A percentile compares a stretch with the other conserved stretches of the same genome.
Evolutionary conservation across 2,113 vertebrate genomes (phyloP).

Genomic region (Tetraodon nigroviridis): DNA sequence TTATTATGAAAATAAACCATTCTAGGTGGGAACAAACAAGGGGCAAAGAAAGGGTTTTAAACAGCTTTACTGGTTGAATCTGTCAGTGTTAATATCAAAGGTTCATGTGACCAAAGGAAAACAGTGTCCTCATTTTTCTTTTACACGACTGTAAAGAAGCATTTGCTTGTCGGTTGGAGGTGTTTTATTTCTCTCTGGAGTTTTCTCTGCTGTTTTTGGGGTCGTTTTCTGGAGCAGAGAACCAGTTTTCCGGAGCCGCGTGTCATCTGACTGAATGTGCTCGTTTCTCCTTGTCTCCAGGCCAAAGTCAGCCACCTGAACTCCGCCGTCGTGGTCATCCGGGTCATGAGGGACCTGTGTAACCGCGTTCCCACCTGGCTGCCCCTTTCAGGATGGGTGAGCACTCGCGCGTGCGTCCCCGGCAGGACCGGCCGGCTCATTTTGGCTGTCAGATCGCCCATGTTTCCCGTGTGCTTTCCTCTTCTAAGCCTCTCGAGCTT

Average conservation of each 20-base stretch:
- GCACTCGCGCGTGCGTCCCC: slow-evolving; percentile 10
- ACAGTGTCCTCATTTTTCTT: no score
- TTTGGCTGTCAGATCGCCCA: not conserved
- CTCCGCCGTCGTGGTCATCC: slow-evolving; percentile 90
- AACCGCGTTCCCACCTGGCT: slow-evolving; percentile 89
- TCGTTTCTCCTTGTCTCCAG: slow-evolving; percentile 67
- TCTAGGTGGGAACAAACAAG: no score
- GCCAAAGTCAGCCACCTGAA: slow-evolving; percentile 89
- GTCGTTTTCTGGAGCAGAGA: slow-evolving; percentile 26
- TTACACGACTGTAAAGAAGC: no score
- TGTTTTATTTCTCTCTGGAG: slow-evolving; percentile 48
- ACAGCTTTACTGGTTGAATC: no score
- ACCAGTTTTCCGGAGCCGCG: not conserved
- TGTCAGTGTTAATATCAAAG: no score
- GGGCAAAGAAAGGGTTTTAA: no score
- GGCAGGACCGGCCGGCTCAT: not conserved
- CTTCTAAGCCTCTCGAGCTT: slow-evolving; percentile 84
- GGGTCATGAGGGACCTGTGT: slow-evolving; percentile 91
- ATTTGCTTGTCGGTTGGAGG: slow-evolving; percentile 6
- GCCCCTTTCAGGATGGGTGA: slow-evolving; percentile 94
- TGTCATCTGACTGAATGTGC: slow-evolving; percentile 22
- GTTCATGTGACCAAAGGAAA: no score
- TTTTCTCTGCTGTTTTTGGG: slow-evolving; percentile 56
- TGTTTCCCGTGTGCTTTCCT: slow-evolving; percentile 1
- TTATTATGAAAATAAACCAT: no score